Percentiles rank a stretch among this genome's conserved stretches.
These are phyloP conservation scores for Drosophila leonis DNA, from an alignment of 2,888 invertebrate genomes.

Conservation along the genomic window DNA sequence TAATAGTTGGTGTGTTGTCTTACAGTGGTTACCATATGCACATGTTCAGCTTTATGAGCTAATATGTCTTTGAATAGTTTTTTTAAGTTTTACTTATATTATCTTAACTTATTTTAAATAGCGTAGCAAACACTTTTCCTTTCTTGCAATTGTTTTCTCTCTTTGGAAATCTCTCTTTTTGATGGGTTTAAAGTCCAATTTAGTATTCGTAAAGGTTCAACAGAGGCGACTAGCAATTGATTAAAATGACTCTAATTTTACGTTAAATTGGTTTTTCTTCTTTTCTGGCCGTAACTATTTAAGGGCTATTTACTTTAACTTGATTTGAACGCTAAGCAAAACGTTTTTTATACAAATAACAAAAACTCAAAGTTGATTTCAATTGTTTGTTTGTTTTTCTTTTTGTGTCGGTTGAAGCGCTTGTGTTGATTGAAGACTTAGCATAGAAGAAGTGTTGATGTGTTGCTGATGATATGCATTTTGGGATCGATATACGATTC, in stretches of 20 bases:
- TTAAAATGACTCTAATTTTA: conserved; percentile 20
- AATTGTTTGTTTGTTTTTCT: background rate
- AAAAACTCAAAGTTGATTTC: conserved; percentile 36
- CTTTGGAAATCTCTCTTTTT: conserved; percentile 25
- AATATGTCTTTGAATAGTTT: background rate
- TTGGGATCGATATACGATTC: conserved; percentile 30
- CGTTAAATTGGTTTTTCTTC: conserved; percentile 23
- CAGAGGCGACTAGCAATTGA: conserved; percentile 33
- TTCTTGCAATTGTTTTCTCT: conserved; percentile 15
- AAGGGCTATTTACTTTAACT: conserved; percentile 57
- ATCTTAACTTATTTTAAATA: conserved; percentile 29
- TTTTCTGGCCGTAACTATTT: conserved; percentile 54
- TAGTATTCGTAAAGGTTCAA: conserved; percentile 25
- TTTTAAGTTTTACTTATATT: background rate
- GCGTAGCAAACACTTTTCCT: conserved; percentile 76
- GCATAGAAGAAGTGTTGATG: conserved; percentile 66
- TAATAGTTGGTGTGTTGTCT: conserved; percentile 69
- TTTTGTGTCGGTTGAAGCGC: conserved; percentile 12
- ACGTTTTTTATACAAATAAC: conserved; percentile 22
- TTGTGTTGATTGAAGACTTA: conserved; percentile 83
- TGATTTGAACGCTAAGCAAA: conserved; percentile 14
- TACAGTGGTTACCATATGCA: conserved; percentile 53
- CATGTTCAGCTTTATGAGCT: conserved; percentile 42
- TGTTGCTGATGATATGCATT: conserved; percentile 70
- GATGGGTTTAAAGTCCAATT: conserved; percentile 66